Evolutionary conservation across 35 echinoderm and acorn worm species (phyloP).

Genomic region (Amphiura filiformis): DNA sequence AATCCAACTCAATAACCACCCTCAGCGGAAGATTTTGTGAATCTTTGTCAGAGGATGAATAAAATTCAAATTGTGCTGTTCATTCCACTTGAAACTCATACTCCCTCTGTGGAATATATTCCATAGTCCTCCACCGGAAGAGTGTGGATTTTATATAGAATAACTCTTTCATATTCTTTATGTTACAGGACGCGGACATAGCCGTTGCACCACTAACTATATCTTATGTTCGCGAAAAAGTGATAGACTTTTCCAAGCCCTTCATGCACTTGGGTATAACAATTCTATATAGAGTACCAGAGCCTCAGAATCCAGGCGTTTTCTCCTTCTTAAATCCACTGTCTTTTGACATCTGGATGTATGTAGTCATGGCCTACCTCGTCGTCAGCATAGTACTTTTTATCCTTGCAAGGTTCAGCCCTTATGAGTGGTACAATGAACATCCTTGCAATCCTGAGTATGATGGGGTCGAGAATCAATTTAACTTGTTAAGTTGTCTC

Average conservation of each 20-base stretch:
- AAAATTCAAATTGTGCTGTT: no score
- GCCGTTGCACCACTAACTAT: conserved; percentile 93
- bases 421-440: conserved; percentile 96
- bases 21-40: no score
- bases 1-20: no score
- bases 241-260: conserved; percentile 93
- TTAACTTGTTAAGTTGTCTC: conserved; percentile 88
- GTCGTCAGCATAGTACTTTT: conserved; percentile 70
- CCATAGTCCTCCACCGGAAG: no score
- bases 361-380: conserved; percentile 82
- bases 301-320: conserved; percentile 82
- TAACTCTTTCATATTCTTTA: no score
- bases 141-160: no score
- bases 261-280: conserved; percentile 92
- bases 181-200: no score
- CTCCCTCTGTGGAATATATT: no score
- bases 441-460: conserved; percentile 93
- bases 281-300: conserved; percentile 75
- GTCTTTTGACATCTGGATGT: conserved; percentile 91
- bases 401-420: conserved; percentile 82
- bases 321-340: conserved; percentile 91
- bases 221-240: conserved; percentile 72
- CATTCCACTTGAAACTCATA: no score
- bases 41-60: no score
- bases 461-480: conserved; percentile 89